phyloP scores from a whole-genome alignment of 1,140 invertebrate species.

The Saxidomus purpurata region DNA sequence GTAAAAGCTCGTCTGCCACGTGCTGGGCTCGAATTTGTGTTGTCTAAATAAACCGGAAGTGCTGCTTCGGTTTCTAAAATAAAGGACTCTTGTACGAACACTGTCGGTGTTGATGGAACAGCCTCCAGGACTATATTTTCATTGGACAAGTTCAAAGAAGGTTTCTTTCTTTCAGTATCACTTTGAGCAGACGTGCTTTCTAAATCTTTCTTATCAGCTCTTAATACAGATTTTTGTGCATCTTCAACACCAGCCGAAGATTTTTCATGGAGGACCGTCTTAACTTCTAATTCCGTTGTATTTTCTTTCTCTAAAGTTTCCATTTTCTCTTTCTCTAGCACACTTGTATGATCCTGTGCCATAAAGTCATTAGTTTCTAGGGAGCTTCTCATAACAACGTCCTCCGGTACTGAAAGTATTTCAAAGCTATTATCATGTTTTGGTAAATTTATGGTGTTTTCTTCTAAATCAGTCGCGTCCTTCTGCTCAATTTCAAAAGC shows the following conservation, averaged over 20 bases:
- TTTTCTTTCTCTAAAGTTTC: background rate
- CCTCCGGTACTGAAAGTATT: background rate
- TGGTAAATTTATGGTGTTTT: background rate
- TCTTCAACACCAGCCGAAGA: background rate
- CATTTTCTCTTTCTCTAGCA: background rate
- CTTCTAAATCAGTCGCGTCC: background rate
- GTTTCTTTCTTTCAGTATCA: background rate
- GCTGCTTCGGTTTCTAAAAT: conserved; percentile 38
- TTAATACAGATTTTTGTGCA: background rate
- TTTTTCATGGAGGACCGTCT: background rate
- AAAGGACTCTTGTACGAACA: conserved; percentile 51
- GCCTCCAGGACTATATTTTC: conserved; percentile 51
- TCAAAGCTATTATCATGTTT: background rate
- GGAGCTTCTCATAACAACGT: background rate
- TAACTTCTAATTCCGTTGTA: background rate
- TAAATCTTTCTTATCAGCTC: background rate
- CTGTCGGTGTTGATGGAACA: conserved; percentile 13
- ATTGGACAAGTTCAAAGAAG: conserved; percentile 19
- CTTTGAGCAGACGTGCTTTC: background rate
- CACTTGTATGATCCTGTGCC: background rate
- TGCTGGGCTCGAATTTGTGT: background rate
- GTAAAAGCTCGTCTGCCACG: conserved; percentile 46
- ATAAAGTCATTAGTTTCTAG: background rate
- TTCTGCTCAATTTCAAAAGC: background rate
- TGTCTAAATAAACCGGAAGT: conserved; percentile 38